phyloP scores from a whole-genome alignment of 2,113 vertebrate genomes.

The Eurystomus gularis region DNA sequence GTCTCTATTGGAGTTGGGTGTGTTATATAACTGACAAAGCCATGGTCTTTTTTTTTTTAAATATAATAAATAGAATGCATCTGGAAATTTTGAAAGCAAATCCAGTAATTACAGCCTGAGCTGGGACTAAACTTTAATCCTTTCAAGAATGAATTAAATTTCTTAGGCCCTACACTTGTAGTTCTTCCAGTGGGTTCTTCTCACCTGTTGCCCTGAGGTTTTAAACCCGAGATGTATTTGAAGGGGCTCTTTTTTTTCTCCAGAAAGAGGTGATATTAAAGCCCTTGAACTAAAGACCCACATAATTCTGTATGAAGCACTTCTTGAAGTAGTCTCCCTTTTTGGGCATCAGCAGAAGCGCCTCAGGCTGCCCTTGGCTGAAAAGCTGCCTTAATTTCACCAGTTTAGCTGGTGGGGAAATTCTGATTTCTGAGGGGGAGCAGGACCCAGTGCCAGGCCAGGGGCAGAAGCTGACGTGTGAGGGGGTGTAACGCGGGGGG shows the following conservation, averaged over 20 bases:
- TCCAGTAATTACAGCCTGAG: neutral
- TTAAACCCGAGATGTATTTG: neutral
- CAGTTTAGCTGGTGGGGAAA: neutral
- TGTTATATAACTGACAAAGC: neutral
- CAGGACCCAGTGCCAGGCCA: neutral
- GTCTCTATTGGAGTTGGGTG: neutral
- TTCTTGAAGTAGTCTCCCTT: neutral
- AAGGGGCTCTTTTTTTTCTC: neutral
- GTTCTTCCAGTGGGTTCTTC: neutral
- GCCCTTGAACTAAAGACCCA: neutral
- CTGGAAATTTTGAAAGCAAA: neutral
- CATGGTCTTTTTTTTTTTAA: neutral
- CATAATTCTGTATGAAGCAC: neutral
- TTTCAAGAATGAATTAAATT: neutral
- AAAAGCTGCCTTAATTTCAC: neutral
- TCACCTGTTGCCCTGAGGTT: neutral
- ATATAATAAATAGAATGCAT: neutral
- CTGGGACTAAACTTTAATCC: neutral
- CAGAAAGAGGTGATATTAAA: neutral
- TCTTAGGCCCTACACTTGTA: neutral
- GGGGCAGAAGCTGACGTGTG: neutral
- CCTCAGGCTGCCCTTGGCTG: neutral
- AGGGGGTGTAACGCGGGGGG: neutral
- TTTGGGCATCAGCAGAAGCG: neutral
- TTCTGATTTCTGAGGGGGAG: neutral